phyloP scores from a whole-genome alignment of 2,797 vertebrate species.

The Chanos chanos region DNA sequence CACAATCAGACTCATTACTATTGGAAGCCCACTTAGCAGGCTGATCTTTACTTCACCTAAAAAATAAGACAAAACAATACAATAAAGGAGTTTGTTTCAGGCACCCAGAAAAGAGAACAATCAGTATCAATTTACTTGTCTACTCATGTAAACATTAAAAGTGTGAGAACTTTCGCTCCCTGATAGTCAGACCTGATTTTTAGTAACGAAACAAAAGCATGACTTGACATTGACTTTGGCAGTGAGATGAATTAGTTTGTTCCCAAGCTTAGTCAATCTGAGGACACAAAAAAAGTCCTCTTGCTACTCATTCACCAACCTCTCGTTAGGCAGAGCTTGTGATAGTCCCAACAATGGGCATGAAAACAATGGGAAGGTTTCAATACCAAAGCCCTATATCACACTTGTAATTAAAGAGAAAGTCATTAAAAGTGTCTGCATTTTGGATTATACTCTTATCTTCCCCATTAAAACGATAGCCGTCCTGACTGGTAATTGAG shows the following conservation, averaged over 20 bases:
- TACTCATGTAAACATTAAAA: too few species aligned
- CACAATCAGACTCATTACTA: too few species aligned
- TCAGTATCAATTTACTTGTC: too few species aligned
- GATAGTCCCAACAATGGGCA: slow-evolving; percentile 58
- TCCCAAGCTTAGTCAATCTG: slow-evolving; percentile 25
- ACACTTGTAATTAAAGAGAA: slow-evolving; percentile 66
- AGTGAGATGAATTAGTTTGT: slow-evolving; percentile 45
- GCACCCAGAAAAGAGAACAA: too few species aligned
- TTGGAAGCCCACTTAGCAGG: too few species aligned
- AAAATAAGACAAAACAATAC: too few species aligned
- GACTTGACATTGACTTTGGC: slow-evolving; percentile 45
- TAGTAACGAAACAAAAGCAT: slow-evolving; percentile 19
- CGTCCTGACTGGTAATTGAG: slow-evolving; percentile 66
- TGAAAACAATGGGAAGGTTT: slow-evolving; percentile 50
- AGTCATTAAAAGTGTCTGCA: slow-evolving; percentile 74
- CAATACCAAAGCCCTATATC: slow-evolving; percentile 55
- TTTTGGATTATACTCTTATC: slow-evolving; percentile 76
- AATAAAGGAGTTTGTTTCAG: too few species aligned
- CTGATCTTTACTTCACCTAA: too few species aligned
- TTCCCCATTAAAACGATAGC: slow-evolving; percentile 64
- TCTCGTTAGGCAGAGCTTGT: slow-evolving; percentile 30
- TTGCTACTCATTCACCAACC: slow-evolving; percentile 43
- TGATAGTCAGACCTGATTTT: not conserved
- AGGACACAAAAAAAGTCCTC: slow-evolving; percentile 39
- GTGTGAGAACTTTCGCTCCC: slow-evolving; percentile 13